phyloP scores from a whole-genome alignment of 2,888 invertebrate species.

The Trichogramma dendrolimi region DNA sequence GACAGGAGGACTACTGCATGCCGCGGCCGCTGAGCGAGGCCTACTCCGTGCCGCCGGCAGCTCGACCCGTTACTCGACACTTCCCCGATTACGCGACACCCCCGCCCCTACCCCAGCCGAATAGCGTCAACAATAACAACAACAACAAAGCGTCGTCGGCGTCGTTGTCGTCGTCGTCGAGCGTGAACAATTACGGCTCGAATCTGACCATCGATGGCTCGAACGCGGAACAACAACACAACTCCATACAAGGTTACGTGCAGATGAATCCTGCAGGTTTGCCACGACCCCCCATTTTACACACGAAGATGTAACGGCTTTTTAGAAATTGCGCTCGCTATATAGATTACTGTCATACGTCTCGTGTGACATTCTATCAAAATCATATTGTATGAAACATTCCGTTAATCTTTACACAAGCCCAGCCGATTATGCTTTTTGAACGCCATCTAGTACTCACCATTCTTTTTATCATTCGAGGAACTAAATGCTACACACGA shows the following conservation, averaged over 20 bases:
- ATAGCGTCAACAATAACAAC: conserved; percentile 11
- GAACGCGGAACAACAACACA: conserved; percentile 39
- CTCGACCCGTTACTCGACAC: conserved; percentile 50
- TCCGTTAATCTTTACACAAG: too few relatives aligned
- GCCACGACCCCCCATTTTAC: not conserved
- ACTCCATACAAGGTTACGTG: conserved; percentile 49
- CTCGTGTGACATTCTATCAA: too few relatives aligned
- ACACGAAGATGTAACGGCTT: too few relatives aligned
- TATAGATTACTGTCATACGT: too few relatives aligned
- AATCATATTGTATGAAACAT: too few relatives aligned
- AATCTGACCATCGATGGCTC: conserved; percentile 33
- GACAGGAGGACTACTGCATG: conserved; percentile 50
- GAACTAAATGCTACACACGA: too few relatives aligned
- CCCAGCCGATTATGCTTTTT: too few relatives aligned
- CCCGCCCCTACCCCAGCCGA: conserved; percentile 37
- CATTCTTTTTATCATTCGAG: too few relatives aligned
- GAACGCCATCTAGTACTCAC: too few relatives aligned
- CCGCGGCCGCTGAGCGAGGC: conserved; percentile 53
- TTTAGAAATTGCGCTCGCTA: too few relatives aligned
- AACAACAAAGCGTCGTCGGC: conserved; percentile 36
- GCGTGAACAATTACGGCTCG: conserved; percentile 19
- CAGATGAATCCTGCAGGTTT: conserved; percentile 54
- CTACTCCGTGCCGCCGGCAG: conserved; percentile 55
- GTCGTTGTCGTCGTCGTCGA: conserved; percentile 33
- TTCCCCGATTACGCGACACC: conserved; percentile 31